A percentile compares a stretch with the other conserved stretches of the same genome.
Evolutionary conservation across 2,113 vertebrate species (phyloP).

Genomic region (Dendropsophus ebraccatus): DNA sequence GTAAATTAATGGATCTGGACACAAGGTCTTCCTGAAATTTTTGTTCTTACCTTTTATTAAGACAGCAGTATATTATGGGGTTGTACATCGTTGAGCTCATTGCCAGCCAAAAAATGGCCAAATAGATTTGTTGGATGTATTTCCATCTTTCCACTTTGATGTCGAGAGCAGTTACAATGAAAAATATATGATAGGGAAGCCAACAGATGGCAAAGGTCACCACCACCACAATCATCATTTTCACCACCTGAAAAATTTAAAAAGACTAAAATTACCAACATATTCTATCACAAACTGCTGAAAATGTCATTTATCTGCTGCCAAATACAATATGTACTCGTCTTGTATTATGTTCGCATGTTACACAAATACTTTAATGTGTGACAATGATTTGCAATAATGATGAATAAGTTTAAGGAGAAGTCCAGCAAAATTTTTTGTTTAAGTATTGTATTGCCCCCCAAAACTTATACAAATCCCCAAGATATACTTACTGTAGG

Average conservation of each 20-base stretch:
- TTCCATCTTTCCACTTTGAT: slow-evolving; percentile 83
- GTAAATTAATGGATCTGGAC: slow-evolving; percentile 26
- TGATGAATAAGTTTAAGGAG: too few relatives aligned
- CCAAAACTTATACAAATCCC: too few relatives aligned
- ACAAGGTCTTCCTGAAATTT: slow-evolving; percentile 11
- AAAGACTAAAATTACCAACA: slow-evolving; percentile 19
- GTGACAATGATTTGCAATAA: not conserved
- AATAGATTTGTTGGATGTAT: slow-evolving; percentile 95
- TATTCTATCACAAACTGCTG: not conserved
- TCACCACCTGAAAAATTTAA: slow-evolving; percentile 85
- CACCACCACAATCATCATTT: slow-evolving; percentile 99
- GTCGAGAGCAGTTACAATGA: slow-evolving; percentile 87
- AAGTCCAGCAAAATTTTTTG: too few relatives aligned
- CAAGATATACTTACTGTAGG: too few relatives aligned
- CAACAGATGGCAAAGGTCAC: slow-evolving; percentile 95
- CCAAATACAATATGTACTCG: not conserved
- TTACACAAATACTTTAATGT: not conserved
- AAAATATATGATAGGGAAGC: slow-evolving; percentile 95
- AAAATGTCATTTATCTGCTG: not conserved
- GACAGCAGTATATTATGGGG: slow-evolving; percentile 98
- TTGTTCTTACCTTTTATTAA: slow-evolving; percentile 89
- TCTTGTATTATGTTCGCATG: too few relatives aligned
- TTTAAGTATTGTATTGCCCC: too few relatives aligned
- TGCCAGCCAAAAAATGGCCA: slow-evolving; percentile 93
- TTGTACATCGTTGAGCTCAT: slow-evolving; percentile 99